These are phyloP conservation scores for Drosophila nr. fundita DNA, from an alignment of 2,888 invertebrate genomes.

Conservation along the genomic window DNA sequence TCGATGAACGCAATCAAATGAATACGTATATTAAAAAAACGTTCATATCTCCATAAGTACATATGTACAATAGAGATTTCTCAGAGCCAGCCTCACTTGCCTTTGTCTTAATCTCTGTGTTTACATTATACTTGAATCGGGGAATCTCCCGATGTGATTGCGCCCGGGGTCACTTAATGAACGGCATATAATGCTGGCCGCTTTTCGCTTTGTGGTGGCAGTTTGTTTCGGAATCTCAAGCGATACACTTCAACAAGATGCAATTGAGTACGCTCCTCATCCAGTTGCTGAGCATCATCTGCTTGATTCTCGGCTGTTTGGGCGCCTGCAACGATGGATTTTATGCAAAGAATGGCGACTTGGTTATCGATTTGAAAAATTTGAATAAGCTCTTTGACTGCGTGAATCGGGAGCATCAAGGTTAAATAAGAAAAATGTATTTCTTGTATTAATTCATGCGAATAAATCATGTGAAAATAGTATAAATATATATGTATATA, in stretches of 20 bases:
- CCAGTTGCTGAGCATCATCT: constrained; percentile 19
- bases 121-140: constrained; percentile 44
- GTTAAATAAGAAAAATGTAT: constrained; percentile 4
- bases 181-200: constrained; percentile 37
- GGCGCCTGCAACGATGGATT: constrained; percentile 49
- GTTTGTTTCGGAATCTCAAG: constrained; percentile 34
- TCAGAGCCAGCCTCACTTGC: neutral
- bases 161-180: neutral
- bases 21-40: neutral
- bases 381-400: constrained; percentile 37
- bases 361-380: constrained; percentile 44
- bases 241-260: constrained; percentile 37
- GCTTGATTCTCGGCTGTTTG: neutral
- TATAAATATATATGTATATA: neutral
- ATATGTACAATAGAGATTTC: neutral
- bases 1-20: neutral
- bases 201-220: constrained; percentile 10
- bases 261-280: neutral
- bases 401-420: constrained; percentile 44
- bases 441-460: neutral
- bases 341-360: constrained; percentile 39
- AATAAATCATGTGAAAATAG: constrained; percentile 11
- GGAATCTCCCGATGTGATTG: constrained; percentile 60
- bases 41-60: neutral
- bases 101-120: constrained; percentile 17